These are phyloP conservation scores for Hippocampus barbouri DNA, from an alignment of 2,113 vertebrate species.

Conservation along the genomic window DNA sequence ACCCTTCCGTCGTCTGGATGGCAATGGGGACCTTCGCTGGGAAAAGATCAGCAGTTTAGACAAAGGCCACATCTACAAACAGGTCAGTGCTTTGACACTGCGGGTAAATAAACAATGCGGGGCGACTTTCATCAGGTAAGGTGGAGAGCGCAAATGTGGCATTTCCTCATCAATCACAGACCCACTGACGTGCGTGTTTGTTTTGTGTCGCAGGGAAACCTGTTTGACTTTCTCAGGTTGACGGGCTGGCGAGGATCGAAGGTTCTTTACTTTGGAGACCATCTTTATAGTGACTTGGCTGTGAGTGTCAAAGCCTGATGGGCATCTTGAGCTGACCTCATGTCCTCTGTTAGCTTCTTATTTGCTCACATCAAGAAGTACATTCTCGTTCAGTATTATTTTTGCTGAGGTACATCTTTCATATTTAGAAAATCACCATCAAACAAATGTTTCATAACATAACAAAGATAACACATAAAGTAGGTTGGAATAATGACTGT, in stretches of 20 bases:
- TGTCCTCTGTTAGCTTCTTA: background rate
- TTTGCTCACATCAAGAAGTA: background rate
- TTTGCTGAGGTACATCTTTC: background rate
- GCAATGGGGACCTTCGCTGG: conserved; percentile 78
- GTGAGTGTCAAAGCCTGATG: conserved; percentile 67
- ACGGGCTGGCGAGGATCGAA: conserved; percentile 91
- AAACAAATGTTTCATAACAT: background rate
- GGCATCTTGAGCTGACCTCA: background rate
- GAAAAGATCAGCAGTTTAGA: conserved; percentile 77
- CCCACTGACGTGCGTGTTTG: background rate
- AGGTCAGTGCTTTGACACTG: conserved; percentile 52
- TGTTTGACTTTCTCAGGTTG: conserved; percentile 89
- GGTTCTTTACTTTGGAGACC: conserved; percentile 96
- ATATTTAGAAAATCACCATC: background rate
- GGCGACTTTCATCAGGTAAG: background rate
- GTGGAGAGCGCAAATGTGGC: background rate
- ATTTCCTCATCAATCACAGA: background rate
- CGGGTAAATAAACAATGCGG: background rate
- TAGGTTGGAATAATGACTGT: background rate
- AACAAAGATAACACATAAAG: background rate
- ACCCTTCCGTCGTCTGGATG: conserved; percentile 78
- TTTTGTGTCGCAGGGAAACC: conserved; percentile 81
- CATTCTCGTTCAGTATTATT: background rate
- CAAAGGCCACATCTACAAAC: conserved; percentile 82
- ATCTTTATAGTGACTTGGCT: conserved; percentile 94